Percentiles rank a stretch among this genome's conserved stretches.
Conservation (phyloP, 23 tunicate genomes). For the Diplosoma virens region DNA sequence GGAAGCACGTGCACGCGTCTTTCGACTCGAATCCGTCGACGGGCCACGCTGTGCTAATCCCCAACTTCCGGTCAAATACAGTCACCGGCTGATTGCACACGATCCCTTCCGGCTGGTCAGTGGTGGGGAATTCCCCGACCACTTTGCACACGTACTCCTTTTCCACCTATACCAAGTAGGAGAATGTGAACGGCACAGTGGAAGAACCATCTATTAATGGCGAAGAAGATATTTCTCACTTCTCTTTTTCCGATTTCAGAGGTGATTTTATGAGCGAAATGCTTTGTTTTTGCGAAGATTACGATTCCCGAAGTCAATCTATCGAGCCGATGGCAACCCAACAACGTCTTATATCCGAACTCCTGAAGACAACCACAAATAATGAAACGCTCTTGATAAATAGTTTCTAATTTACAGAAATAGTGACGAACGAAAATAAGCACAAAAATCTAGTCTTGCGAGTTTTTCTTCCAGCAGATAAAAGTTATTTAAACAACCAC, state of each 20-base stretch:
- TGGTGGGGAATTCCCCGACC: conserved; percentile 81
- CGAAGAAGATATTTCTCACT: conserved; percentile 14
- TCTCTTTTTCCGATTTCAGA: conserved; percentile 50
- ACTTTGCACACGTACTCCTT: conserved; percentile 94
- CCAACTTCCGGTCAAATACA: conserved; percentile 48
- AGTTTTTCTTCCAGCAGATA: too few species aligned
- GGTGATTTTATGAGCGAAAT: conserved; percentile 48
- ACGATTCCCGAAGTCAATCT: conserved; percentile 88
- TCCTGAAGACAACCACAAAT: conserved; percentile 35
- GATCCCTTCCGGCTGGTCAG: neutral
- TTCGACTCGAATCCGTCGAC: conserved; percentile 41
- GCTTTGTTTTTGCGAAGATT: conserved; percentile 92
- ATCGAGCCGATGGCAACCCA: conserved; percentile 83
- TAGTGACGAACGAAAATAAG: too few species aligned
- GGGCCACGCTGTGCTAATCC: conserved; percentile 50
- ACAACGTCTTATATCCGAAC: conserved; percentile 35
- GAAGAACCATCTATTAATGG: neutral
- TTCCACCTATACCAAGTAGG: conserved; percentile 38
- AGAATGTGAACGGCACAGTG: neutral
- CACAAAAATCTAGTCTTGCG: too few species aligned
- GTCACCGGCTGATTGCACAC: conserved; percentile 63
- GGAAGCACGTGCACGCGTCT: conserved; percentile 61
- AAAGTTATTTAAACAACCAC: too few species aligned
- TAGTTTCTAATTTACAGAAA: too few species aligned
- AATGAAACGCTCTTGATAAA: too few species aligned